Evolutionary conservation across 2,888 invertebrate species (phyloP).

Genomic region (Drosophila ustulata): DNA sequence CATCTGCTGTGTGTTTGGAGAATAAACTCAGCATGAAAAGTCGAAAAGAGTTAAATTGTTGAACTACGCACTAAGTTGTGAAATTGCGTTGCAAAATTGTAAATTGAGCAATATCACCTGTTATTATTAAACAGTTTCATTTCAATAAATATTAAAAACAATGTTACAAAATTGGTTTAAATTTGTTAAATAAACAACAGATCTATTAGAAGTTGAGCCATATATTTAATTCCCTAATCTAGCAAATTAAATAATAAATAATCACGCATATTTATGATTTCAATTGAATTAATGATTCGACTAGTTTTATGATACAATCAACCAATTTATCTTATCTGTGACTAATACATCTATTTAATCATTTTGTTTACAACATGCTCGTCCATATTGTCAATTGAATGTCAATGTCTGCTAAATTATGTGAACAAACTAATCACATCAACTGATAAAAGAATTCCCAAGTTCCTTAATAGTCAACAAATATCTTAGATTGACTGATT

Average conservation of each 20-base stretch:
- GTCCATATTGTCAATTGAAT: not conserved
- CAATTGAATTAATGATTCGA: too few relatives aligned
- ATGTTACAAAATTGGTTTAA: too few relatives aligned
- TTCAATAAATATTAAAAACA: too few relatives aligned
- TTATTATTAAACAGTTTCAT: too few relatives aligned
- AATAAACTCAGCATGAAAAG: too few relatives aligned
- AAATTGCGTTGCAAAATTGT: too few relatives aligned
- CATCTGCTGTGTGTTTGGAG: too few relatives aligned
- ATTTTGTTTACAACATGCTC: slow-evolving; percentile 1
- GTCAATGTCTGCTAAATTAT: not conserved
- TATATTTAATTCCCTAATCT: not conserved
- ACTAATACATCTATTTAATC: not conserved
- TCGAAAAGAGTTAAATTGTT: too few relatives aligned
- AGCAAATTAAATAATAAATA: not conserved
- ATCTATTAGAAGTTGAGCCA: too few relatives aligned
- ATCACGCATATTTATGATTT: not conserved
- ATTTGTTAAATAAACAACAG: too few relatives aligned
- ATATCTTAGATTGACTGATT: not conserved
- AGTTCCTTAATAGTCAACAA: not conserved
- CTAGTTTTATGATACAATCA: not conserved
- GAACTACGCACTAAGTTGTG: too few relatives aligned
- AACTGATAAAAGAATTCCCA: slow-evolving; percentile 3
- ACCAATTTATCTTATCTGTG: not conserved
- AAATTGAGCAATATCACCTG: too few relatives aligned
- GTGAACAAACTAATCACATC: not conserved